Base-by-base conservation (phyloP, 1,140 invertebrate species). In the Agrilus planipennis region DNA sequence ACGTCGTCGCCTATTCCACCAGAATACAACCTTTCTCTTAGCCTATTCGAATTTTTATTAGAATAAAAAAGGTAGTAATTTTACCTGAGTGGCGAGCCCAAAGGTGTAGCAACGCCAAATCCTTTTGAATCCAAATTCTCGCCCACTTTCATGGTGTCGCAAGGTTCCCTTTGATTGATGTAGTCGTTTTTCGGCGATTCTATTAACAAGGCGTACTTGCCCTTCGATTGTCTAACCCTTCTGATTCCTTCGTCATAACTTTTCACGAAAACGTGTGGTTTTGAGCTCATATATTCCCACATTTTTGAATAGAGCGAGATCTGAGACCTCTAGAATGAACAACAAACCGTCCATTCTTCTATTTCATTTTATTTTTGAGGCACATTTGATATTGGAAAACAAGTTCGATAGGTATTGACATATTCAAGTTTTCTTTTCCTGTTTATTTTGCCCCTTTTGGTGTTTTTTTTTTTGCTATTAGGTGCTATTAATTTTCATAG, bases 161-260 rank as follows among this genome's bases (percentile, higher is more conserved):
- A 97, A 0, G 90, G 92, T 53, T 88, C 76, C 41, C 86, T 67
- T 54, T 89, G 88, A 64, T 95, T 96, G 30, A 81, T 81, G 62
- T 93, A 96, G 58, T 96, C 91, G 58, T 94, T 94, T 55, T 85
- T 89, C 0, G 89, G 88, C 4, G 89, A 92, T 68, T 96, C 92
- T 36, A 95, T 77, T 2, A 96, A 68, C 49, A 94, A 78, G n/a
- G 92, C 92, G 63, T 92, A 96, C 64, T 94, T 91, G 46, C 81
- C 81, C 69, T 89, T 89, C 41, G 82, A 87, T 39, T 71, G 76
- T 35, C 87, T 64, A 20, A 92, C 89, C 42, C 81, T 67, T 41
- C 73, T 66, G 44, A 92, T 89, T 5, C 89, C 89, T 58, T 90
- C 85, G 41, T 84, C 81, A 57, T 92, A 89, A 2, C 76, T 77